phyloP scores from a whole-genome alignment of 2,113 vertebrate species.

The Leucopsar rothschildi region DNA sequence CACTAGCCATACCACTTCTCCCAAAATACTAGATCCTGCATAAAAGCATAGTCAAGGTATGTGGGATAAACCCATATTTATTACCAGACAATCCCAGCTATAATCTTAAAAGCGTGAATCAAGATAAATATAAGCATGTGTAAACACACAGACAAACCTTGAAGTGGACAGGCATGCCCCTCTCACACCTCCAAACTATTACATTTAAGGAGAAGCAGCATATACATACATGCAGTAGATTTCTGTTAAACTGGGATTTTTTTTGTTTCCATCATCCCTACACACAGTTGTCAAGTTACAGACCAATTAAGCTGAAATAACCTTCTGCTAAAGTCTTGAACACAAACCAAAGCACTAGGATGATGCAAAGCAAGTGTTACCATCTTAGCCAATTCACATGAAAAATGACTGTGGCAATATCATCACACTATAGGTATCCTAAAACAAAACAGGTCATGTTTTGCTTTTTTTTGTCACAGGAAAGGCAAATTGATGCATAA shows the following conservation, averaged over 20 bases:
- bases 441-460: constrained; percentile 64
- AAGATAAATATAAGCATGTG: background rate
- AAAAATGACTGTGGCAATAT: constrained; percentile 67
- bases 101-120: background rate
- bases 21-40: background rate
- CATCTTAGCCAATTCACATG: constrained; percentile 21
- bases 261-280: background rate
- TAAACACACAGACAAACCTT: background rate
- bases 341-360: constrained; percentile 13
- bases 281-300: background rate
- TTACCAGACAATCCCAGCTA: background rate
- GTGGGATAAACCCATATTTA: background rate
- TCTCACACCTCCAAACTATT: background rate
- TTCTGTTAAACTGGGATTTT: background rate
- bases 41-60: background rate
- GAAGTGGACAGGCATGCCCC: background rate
- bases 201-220: background rate
- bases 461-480: constrained; percentile 54
- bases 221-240: background rate
- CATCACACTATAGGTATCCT: constrained; percentile 31
- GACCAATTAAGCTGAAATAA: constrained; percentile 6
- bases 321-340: constrained; percentile 18
- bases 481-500: constrained; percentile 85
- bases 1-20: background rate
- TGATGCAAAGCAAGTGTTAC: constrained; percentile 52